phyloP scores from a whole-genome alignment of 2,113 vertebrate genomes.

The Antennarius striatus region DNA sequence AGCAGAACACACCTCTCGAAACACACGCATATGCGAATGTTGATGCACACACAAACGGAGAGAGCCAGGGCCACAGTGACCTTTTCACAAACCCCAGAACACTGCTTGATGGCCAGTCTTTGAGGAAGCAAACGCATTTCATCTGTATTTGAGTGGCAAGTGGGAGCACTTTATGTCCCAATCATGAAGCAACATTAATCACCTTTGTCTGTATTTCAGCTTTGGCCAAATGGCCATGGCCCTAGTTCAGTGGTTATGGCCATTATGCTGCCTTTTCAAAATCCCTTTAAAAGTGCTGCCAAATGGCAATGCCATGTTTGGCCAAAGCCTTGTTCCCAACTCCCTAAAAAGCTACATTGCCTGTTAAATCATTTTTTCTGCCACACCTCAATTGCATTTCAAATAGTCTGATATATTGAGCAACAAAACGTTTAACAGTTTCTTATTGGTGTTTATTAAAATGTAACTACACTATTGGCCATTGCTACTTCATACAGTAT shows the following conservation, averaged over 20 bases:
- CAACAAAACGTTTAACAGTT: constrained; percentile 7
- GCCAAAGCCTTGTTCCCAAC: constrained; percentile 27
- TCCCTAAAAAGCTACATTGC: constrained; percentile 28
- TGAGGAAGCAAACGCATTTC: constrained; percentile 62
- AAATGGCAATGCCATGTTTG: constrained; percentile 35
- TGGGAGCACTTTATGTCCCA: constrained; percentile 51
- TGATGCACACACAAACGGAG: neutral
- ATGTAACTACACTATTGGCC: neutral
- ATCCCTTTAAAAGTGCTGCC: constrained; percentile 43
- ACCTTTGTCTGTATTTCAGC: constrained; percentile 49
- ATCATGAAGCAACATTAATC: constrained; percentile 67
- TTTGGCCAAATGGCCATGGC: no score
- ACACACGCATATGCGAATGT: constrained; percentile 5
- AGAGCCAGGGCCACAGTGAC: constrained; percentile 29
- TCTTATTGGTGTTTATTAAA: neutral
- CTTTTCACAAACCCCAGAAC: constrained; percentile 39
- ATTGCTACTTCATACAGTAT: neutral
- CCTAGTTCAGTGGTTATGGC: neutral
- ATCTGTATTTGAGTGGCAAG: constrained; percentile 62
- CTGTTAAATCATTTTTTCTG: constrained; percentile 29
- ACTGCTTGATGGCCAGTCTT: constrained; percentile 52
- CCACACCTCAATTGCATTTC: constrained; percentile 11
- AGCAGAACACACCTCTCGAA: neutral
- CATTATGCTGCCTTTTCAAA: constrained; percentile 27
- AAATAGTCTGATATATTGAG: constrained; percentile 4